Evolutionary conservation across 1,140 invertebrate species (phyloP), one percentile per base, ranked within the genome.

Genomic region (Aphidius gifuensis): DNA sequence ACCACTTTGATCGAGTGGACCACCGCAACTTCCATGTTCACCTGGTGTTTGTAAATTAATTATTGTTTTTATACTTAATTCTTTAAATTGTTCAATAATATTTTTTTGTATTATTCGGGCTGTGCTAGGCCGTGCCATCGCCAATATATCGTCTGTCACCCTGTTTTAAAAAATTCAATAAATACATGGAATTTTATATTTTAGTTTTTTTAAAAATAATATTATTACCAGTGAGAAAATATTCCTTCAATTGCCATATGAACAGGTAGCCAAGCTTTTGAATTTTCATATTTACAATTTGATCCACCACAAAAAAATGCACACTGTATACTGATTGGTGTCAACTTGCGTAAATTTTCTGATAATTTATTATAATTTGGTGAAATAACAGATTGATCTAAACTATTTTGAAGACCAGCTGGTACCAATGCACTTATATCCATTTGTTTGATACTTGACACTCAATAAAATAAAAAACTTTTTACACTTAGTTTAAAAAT

Each of bases 81-180:
- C 70, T 67, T 90, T 83, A 77, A 94, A 93, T 71, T 92, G 90
- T 69, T 88, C 84, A 66, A 93, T 87, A 60, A 93, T 84, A 59
- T 92, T 87, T 74, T 87, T 87, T 67, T 90, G 86, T 45, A 87
- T 78, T 54, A 94, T 91, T 51, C 85, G 80, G 11, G 85, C 80
- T 21, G 90, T 90, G 76, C 86, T 93, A 55, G 92, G 92, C 54
- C 93, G 85, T 64, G 92, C 89, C 91, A 93, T 94, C 67, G 92
- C 92, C 66, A 94, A 74, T 68, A 95, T 90, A 70, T 92, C 88
- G 65, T 92, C 89, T 9, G 92, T 94, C 64, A 94, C 88, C 92
- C 92, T 94, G 78, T 43, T 80, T 32, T 81, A 58, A 56, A 61
- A 51, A 60, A 60, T 54, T 32, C 23, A 4, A 32, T 32, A 21